phyloP scores from a whole-genome alignment of 2,797 vertebrate species.

The Diglossa cyanea region DNA sequence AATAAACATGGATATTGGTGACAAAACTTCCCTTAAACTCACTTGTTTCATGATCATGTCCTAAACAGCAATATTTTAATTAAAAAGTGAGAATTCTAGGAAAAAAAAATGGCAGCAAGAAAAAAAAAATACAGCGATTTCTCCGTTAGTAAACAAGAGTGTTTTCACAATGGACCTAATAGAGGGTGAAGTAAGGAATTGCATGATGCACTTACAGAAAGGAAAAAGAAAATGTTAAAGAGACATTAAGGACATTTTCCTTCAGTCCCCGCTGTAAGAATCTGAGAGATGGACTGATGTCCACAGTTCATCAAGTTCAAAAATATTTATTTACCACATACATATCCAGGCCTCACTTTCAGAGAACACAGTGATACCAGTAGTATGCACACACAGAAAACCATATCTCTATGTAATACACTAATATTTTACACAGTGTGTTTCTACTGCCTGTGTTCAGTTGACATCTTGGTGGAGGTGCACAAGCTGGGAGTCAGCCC shows the following conservation, averaged over 20 bases:
- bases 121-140: not conserved
- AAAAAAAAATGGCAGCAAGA: not conserved
- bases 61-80: not conserved
- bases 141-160: not conserved
- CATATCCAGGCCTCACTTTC: not conserved
- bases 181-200: not conserved
- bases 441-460: not conserved
- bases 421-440: not conserved
- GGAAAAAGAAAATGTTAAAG: fast-evolving
- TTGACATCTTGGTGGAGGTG: not conserved
- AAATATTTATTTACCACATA: not conserved
- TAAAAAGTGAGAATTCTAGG: not conserved
- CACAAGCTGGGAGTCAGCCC: not conserved
- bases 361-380: not conserved
- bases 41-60: not conserved
- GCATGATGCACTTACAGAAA: not conserved
- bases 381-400: not conserved
- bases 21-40: not conserved
- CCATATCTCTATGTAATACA: not conserved
- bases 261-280: not conserved
- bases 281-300: not conserved
- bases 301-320: not conserved
- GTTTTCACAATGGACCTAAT: not conserved
- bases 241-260: not conserved
- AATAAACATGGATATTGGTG: not conserved